These are phyloP conservation scores for Apaloderma vittatum DNA, from an alignment of 2,113 vertebrate species.

Conservation along the genomic window DNA sequence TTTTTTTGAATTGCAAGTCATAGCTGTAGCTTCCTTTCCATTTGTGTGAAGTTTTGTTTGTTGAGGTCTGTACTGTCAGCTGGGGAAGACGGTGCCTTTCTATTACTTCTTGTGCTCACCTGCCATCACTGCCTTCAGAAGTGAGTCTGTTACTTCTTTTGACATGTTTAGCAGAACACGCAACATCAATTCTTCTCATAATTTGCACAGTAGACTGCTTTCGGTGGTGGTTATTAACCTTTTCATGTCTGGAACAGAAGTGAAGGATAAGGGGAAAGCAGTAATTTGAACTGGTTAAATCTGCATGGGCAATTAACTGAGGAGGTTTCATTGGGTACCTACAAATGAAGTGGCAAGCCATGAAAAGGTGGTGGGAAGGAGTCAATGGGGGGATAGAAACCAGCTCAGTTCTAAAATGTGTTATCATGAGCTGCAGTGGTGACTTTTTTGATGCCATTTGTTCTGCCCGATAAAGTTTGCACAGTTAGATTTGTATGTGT, in stretches of 20 bases:
- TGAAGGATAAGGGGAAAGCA: not conserved
- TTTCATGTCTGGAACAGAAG: not conserved
- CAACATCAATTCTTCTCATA: not conserved
- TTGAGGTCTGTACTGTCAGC: not conserved
- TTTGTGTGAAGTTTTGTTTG: not conserved
- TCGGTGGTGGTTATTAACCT: not conserved
- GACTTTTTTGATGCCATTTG: not conserved
- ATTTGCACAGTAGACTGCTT: not conserved
- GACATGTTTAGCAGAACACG: not conserved
- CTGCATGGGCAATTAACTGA: not conserved
- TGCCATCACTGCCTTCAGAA: constrained; percentile 9
- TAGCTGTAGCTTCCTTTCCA: not conserved
- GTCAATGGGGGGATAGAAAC: not conserved
- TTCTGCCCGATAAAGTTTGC: not conserved
- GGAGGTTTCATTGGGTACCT: not conserved
- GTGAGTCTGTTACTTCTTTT: constrained; percentile 47
- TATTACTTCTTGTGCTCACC: not conserved
- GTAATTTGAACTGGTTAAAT: not conserved
- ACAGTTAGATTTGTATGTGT: not conserved
- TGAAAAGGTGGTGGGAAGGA: not conserved
- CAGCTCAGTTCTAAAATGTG: not conserved
- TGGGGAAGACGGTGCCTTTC: not conserved
- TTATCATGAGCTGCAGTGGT: not conserved
- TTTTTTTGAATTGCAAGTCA: constrained; percentile 17
- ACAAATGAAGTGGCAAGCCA: not conserved